These are phyloP conservation scores for Hybognathus amarus DNA, from an alignment of 2,797 vertebrate species.

Conservation along the genomic window DNA sequence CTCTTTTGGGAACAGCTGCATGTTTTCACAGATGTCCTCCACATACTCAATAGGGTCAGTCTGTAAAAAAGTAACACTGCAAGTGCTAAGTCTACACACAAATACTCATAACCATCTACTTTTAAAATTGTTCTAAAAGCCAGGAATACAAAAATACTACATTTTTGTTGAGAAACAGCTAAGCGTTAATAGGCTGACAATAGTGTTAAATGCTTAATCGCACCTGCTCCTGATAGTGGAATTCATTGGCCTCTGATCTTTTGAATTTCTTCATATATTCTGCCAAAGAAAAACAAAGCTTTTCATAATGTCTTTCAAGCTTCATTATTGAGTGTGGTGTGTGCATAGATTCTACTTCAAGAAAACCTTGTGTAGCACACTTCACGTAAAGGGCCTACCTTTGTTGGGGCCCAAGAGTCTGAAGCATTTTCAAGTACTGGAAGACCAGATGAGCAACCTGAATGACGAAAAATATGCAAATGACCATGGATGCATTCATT, in stretches of 20 bases:
- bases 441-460: slow-evolving; percentile 94
- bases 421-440: slow-evolving; percentile 96
- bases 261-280: slow-evolving; percentile 96
- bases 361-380: neutral
- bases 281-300: neutral
- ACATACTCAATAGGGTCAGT: slow-evolving; percentile 94
- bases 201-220: slow-evolving; percentile 10
- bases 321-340: neutral
- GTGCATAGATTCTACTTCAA: neutral
- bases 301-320: neutral
- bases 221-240: slow-evolving; percentile 96
- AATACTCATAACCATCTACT: neutral
- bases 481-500: slow-evolving; percentile 19
- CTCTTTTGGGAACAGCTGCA: slow-evolving; percentile 91
- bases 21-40: slow-evolving; percentile 95
- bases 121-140: neutral
- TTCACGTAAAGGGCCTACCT: slow-evolving; percentile 72
- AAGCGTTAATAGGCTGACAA: neutral
- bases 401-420: slow-evolving; percentile 88
- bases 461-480: neutral
- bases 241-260: slow-evolving; percentile 96
- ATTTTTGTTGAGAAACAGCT: neutral
- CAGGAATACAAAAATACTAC: neutral
- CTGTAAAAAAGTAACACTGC: slow-evolving; percentile 67
- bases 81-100: slow-evolving; percentile 2